Base-by-base conservation (phyloP, 2,797 vertebrate species). In the Cyclura pinguis region DNA sequence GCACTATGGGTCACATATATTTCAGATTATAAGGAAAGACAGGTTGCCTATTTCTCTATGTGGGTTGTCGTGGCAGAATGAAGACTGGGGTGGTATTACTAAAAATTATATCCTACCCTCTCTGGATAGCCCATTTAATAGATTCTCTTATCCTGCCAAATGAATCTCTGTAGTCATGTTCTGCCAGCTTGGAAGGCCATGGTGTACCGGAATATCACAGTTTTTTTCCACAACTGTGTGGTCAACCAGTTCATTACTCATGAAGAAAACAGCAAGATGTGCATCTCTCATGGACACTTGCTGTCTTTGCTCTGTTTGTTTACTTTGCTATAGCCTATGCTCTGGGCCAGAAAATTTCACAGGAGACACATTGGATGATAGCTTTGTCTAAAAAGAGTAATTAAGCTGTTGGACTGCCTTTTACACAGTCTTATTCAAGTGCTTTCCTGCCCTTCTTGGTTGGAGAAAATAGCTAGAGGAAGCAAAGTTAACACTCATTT, bases 261-360 rank as follows among this genome's bases (percentile, higher is more conserved):
- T 95, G 93, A 96, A 97, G 97, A 94, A 95, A 89, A 96, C 93
- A 95, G 94, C 80, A 1, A 95, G 95, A 94, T 47, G 2, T 47
- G 42, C 42, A 47, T 92, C 88, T 80, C 95, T 96, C 85, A 89
- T 4, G 88, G 95, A 92, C 90, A 59, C 92, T 84, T 92, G 92
- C 96, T 94, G 95, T 96, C 93, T 97, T 96, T 95, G 92, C 94
- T 95, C 89, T 93, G 83, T 93, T 97, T 96, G 94, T 95, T 96
- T 96, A 90, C 95, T 94, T 95, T 95, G 92, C 94, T 93, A 76
- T 90, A 96, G 93, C 62, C 94, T 88, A 92, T 88, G 78, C 92
- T 94, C 89, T 74, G 94, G 90, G 85, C 91, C 42, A 42, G 74
- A 82, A 47, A 0, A 86, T 92, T 92, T 92, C 93, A 92, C 50